Conservation (phyloP, 2,888 invertebrate genomes). For the Eupithecia subumbrata region DNA sequence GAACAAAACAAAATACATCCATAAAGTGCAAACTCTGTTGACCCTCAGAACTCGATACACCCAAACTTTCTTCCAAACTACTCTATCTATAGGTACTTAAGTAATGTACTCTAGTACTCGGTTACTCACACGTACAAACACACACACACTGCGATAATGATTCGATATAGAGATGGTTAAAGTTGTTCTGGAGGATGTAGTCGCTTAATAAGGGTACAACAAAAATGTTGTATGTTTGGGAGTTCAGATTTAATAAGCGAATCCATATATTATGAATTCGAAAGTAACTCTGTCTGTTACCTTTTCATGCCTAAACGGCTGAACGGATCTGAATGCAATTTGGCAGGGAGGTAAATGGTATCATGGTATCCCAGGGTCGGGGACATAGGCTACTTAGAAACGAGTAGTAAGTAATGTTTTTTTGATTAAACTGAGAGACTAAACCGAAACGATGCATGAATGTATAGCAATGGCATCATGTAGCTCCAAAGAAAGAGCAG, state of each 20-base stretch:
- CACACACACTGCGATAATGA: slow-evolving; percentile 38
- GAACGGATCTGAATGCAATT: too few species aligned
- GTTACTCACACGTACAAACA: slow-evolving; percentile 57
- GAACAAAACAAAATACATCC: slow-evolving; percentile 1
- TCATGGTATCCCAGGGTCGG: too few species aligned
- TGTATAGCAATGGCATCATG: too few species aligned
- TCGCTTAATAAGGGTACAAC: slow-evolving; percentile 46
- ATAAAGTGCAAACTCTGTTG: slow-evolving; percentile 12
- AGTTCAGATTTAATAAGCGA: not conserved
- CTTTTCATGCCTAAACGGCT: too few species aligned
- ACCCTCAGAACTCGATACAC: slow-evolving; percentile 9
- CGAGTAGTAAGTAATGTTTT: too few species aligned
- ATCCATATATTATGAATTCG: too few species aligned
- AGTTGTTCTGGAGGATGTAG: slow-evolving; percentile 38
- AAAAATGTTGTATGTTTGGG: not conserved
- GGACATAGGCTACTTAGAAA: too few species aligned
- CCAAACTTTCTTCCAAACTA: slow-evolving; percentile 31
- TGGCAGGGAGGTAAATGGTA: too few species aligned
- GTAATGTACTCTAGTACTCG: slow-evolving; percentile 72
- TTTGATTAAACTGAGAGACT: too few species aligned
- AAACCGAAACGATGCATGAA: too few species aligned
- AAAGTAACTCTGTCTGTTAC: too few species aligned
- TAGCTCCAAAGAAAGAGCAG: too few species aligned
- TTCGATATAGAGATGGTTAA: slow-evolving; percentile 40
- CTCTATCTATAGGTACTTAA: slow-evolving; percentile 49